phyloP scores from a whole-genome alignment of 2,113 vertebrate species.

The Corythaeola cristata region DNA sequence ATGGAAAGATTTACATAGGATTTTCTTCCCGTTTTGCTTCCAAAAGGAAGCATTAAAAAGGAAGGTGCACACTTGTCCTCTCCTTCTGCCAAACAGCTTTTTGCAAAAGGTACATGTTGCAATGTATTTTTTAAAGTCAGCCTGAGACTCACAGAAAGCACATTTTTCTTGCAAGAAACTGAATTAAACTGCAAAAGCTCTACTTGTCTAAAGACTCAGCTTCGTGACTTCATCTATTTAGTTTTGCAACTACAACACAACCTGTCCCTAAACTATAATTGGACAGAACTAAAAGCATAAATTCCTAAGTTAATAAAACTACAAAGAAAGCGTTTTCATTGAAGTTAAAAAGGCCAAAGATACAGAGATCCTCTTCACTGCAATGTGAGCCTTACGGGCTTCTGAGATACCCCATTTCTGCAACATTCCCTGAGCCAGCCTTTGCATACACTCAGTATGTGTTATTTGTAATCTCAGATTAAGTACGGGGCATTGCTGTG shows the following conservation, averaged over 20 bases:
- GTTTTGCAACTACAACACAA: background rate
- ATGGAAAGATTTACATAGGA: background rate
- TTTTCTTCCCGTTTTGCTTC: background rate
- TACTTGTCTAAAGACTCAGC: background rate
- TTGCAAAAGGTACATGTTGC: background rate
- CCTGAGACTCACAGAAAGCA: background rate
- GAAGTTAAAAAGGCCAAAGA: background rate
- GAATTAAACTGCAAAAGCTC: background rate
- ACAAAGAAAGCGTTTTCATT: background rate
- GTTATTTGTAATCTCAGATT: background rate
- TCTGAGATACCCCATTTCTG: background rate
- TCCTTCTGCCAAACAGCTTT: background rate
- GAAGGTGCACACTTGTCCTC: background rate
- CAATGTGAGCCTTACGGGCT: background rate
- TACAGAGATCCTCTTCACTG: background rate
- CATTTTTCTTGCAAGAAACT: background rate
- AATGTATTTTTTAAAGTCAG: background rate
- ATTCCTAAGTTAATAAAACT: background rate
- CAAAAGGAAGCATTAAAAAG: background rate
- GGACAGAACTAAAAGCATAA: background rate
- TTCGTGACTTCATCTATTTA: background rate
- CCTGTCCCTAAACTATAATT: background rate
- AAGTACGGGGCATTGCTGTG: background rate
- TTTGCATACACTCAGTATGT: background rate
- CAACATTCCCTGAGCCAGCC: background rate